phyloP scores from a whole-genome alignment of 2,797 vertebrate species.

The Buphagus erythrorhynchus region DNA sequence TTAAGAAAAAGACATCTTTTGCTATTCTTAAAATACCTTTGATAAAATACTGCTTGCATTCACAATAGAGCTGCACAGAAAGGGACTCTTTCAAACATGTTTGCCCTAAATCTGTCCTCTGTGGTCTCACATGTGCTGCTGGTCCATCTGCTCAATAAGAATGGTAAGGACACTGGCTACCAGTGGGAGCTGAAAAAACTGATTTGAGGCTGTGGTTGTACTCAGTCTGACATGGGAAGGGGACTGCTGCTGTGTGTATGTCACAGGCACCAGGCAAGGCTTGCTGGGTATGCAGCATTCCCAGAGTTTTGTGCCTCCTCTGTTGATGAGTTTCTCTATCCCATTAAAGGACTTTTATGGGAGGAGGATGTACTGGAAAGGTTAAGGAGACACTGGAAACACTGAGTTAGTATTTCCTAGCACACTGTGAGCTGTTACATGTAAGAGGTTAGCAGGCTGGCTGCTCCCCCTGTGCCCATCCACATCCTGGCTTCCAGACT shows the following conservation, averaged over 20 bases:
- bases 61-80: neutral
- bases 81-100: neutral
- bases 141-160: neutral
- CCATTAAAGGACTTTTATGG: neutral
- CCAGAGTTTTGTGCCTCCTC: neutral
- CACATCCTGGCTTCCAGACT: neutral
- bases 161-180: neutral
- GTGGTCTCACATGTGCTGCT: neutral
- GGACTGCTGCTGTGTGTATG: neutral
- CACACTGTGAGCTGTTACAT: neutral
- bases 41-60: neutral
- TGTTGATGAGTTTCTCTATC: neutral
- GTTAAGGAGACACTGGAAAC: neutral
- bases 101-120: neutral
- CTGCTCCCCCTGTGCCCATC: neutral
- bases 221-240: rapidly evolving
- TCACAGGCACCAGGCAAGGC: neutral
- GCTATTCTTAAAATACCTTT: neutral
- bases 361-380: neutral
- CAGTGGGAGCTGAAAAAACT: neutral
- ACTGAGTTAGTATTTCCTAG: neutral
- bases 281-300: neutral
- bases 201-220: neutral
- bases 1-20: neutral
- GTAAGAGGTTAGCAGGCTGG: neutral